Base-by-base conservation (phyloP, 2,113 vertebrate genomes). In the Pedionomus torquatus region DNA sequence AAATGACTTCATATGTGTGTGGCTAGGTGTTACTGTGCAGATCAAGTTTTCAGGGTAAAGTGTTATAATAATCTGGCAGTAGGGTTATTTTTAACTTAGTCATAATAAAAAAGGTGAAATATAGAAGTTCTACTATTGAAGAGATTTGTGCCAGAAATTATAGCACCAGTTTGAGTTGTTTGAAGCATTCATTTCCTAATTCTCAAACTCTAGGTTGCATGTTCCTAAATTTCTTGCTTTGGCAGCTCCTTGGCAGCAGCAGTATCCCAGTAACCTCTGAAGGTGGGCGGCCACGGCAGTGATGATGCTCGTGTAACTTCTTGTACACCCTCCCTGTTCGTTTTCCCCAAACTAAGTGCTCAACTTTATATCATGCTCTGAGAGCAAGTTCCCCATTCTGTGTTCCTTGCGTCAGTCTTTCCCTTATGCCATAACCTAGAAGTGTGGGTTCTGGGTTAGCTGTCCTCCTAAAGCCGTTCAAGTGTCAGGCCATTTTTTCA, bases 251-350 rank as follows among this genome's bases (percentile, higher is more conserved):
- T 72, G 54, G 25, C 49, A 48, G n/a, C 37, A 70, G 44, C 33
- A 64, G 51, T 71, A 93, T 68, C 37, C 10, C 41, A 14, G 1
- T 69, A 17, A n/a, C 26, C 20, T 82, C 65, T 33, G 39, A 46
- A 48, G 17, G 13, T 0, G 5, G 23, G 82, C 57, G 68, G 39
- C 48, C 55, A 5, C 24, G 10, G 10, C 65, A 51, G 31, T 54
- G 51, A 65, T 70, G 6, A 3, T 9, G 13, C 0, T 1, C 8
- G 1, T 65, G 9, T 19, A 61, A n/a, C 19, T 78, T 28, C 25
- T 66, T 63, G 19, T n/a, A 30, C 13, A 10, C 9, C 17, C 4
- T 70, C 2, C 4, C 20, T 60, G 25, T 33, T 87, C 8, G 0
- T 76, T 63, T 79, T 69, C 30, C 20, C 52, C 5, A 26, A n/a